These are phyloP conservation scores for Struthio camelus DNA, from an alignment of 2,113 vertebrate species.

Conservation along the genomic window DNA sequence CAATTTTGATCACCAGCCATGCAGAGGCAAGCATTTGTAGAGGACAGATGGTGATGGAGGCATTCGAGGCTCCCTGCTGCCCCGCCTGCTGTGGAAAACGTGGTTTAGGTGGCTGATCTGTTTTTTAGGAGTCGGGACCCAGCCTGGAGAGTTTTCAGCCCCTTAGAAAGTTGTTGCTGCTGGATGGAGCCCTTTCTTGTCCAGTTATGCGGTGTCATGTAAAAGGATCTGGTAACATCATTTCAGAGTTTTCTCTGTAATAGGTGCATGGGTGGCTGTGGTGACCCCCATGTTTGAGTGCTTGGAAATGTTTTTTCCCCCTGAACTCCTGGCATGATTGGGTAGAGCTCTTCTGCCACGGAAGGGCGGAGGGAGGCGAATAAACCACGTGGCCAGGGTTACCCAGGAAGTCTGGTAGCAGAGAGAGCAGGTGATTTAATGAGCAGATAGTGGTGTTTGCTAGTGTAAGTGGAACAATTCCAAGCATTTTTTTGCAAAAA, in stretches of 20 bases:
- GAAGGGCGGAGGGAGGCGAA: background rate
- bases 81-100: background rate
- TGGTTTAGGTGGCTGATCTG: background rate
- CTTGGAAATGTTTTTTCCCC: background rate
- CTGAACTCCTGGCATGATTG: background rate
- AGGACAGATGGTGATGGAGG: background rate
- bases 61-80: background rate
- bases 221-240: background rate
- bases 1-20: background rate
- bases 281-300: background rate
- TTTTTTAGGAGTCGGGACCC: background rate
- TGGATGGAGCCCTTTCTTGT: background rate
- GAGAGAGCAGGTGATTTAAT: background rate
- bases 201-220: fast-evolving
- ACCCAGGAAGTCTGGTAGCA: background rate
- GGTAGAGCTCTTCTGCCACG: background rate
- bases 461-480: background rate
- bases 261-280: background rate
- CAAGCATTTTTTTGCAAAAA: background rate
- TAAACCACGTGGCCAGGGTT: background rate
- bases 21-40: background rate
- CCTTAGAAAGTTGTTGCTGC: background rate
- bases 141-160: background rate
- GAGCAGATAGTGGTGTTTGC: background rate
- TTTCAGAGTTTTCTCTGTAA: background rate